A percentile compares a stretch with the other conserved stretches of the same genome.
Conservation (phyloP, 2,113 vertebrate genomes). For the Lycocorax pyrrhopterus region DNA sequence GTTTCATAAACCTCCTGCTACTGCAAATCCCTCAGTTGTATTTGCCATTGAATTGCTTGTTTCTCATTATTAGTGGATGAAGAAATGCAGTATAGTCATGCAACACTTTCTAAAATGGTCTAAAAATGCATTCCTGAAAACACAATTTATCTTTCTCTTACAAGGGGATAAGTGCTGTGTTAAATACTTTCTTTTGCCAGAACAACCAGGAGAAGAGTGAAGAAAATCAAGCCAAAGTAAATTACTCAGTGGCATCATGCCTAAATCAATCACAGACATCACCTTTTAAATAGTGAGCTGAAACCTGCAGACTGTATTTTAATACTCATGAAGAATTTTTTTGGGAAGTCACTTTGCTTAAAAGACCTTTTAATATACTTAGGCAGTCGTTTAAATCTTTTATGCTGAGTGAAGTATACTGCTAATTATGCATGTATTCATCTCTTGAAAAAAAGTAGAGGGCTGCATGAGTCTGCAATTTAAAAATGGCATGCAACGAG, state of each 20-base stretch:
- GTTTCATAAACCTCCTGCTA: constrained; percentile 60
- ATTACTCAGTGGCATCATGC: constrained; percentile 52
- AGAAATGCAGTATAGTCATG: constrained; percentile 43
- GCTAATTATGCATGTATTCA: not conserved
- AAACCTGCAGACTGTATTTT: constrained; percentile 20
- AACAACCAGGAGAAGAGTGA: not conserved
- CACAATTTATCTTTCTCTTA: constrained; percentile 55
- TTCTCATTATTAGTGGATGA: constrained; percentile 60
- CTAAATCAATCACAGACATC: constrained; percentile 59
- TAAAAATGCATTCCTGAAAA: constrained; percentile 42
- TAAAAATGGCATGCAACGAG: not conserved
- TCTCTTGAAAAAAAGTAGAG: not conserved
- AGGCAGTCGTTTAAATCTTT: not conserved
- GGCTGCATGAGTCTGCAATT: not conserved
- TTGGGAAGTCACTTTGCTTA: constrained; percentile 25
- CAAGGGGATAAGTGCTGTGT: constrained; percentile 34
- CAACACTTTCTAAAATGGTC: constrained; percentile 34
- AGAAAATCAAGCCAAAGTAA: constrained; percentile 53
- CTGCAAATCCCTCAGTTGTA: constrained; percentile 46
- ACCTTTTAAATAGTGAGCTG: constrained; percentile 51
- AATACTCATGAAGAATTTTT: constrained; percentile 29
- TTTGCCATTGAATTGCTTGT: constrained; percentile 59
- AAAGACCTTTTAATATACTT: not conserved
- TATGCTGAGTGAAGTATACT: not conserved
- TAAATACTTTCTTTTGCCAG: constrained; percentile 25